phyloP scores from a whole-genome alignment of 1,140 invertebrate species.

The Dolichoris vasculosae region DNA sequence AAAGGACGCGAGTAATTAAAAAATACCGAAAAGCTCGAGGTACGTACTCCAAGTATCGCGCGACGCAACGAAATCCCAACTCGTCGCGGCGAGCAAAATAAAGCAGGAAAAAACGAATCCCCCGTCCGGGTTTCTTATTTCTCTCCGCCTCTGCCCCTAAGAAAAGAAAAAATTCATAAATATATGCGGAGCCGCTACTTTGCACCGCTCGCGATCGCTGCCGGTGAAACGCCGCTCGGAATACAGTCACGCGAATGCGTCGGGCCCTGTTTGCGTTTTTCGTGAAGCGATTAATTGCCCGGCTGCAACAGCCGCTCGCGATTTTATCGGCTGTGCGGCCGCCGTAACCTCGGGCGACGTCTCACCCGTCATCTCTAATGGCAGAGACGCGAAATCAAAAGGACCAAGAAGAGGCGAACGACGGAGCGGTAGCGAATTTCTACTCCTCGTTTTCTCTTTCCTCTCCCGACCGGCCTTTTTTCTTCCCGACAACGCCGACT shows the following conservation, averaged over 20 bases:
- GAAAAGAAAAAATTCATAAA: neutral
- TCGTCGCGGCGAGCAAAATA: neutral
- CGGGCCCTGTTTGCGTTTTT: constrained; percentile 59
- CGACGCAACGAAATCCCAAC: neutral
- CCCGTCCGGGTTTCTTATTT: neutral
- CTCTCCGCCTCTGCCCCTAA: neutral
- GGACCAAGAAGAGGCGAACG: constrained; percentile 26
- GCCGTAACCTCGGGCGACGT: constrained; percentile 24
- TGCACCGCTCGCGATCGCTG: neutral
- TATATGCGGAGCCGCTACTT: constrained; percentile 1
- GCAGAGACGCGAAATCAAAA: constrained; percentile 56
- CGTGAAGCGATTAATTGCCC: constrained; percentile 61
- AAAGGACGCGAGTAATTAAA: too few relatives aligned
- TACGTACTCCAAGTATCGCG: too few relatives aligned
- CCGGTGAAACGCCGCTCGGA: neutral
- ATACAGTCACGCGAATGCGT: constrained; percentile 41
- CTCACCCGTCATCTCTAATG: constrained; percentile 57
- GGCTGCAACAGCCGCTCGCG: constrained; percentile 8
- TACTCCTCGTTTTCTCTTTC: constrained; percentile 18
- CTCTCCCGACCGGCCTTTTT: neutral
- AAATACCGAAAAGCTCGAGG: too few relatives aligned
- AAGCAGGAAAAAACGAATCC: neutral
- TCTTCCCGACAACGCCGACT: constrained; percentile 46
- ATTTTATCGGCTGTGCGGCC: constrained; percentile 33
- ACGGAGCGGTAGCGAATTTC: constrained; percentile 59